Evolutionary conservation across 2,797 vertebrate genomes (phyloP), one percentile per base, ranked within the genome.

Genomic region (Aselliscus stoliczkanus): DNA sequence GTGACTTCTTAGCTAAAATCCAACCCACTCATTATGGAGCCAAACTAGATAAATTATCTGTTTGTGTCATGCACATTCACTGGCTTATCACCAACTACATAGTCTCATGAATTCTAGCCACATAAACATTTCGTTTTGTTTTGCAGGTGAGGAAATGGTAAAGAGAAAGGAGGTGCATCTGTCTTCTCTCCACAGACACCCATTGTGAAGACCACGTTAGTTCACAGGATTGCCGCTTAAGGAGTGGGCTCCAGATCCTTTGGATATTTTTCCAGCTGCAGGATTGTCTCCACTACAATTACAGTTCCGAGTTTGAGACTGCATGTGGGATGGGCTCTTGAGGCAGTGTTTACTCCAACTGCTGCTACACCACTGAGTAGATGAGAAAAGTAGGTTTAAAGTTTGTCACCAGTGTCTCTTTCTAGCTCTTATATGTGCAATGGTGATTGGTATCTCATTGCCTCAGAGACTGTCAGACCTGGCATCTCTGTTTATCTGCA

Each of bases 401-500:
- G 89, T 84, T 95, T 90, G 79, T n/a, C 77, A 80, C n/a, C 50
- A 17, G 1, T 23, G 80, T 47, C 84, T 94, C 79, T 80, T 83
- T 90, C 79, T 65, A 34, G 52, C 58, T 93, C 80, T 93, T 62
- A 44, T 54, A 27, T 72, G 44, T 96, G 93, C 18, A 47, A 44
- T 60, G 47, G 56, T 97, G 96, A 98, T 98, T 56, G 0, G 76
- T 96, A 97, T 97, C 97, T 97, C 44, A 96, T 97, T 97, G 73
- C 96, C 96, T 62, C 97, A 88, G 97, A 96, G 64, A 97, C 97
- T 97, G 97, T 97, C 97, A 97, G 93, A 12, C 77, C 60, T 93
- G 89, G 94, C 96, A 98, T 98, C 97, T 97, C 94, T 97, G 96
- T 96, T 91, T 97, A 95, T 97, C 96, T 93, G 64, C 64, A 96